Percentiles rank a stretch among this genome's conserved stretches.
Conservation (phyloP, 2,113 vertebrate genomes). For the Salminus brasiliensis region DNA sequence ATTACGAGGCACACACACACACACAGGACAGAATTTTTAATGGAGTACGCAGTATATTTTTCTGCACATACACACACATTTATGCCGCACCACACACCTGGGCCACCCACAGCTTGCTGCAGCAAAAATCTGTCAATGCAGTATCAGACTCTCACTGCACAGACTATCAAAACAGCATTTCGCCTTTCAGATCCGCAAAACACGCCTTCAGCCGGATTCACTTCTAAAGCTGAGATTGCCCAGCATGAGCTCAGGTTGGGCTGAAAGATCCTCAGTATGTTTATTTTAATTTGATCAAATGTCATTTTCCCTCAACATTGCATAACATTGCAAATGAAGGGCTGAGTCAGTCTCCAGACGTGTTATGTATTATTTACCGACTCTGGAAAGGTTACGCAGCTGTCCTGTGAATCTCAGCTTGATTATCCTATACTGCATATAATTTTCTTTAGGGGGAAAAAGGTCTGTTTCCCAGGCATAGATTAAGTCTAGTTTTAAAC, state of each 20-base stretch:
- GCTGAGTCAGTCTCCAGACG: no score
- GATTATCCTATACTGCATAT: no score
- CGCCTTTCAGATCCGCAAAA: background rate
- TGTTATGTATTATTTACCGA: no score
- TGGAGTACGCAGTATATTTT: slow-evolving; percentile 32
- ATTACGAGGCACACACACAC: slow-evolving; percentile 11
- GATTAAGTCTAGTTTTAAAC: background rate
- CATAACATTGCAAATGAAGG: no score
- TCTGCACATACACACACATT: background rate
- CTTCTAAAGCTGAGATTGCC: background rate
- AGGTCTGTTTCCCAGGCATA: background rate
- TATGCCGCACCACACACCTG: slow-evolving; percentile 28
- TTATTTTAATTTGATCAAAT: background rate
- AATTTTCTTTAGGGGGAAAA: no score
- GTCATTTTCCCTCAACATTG: no score
- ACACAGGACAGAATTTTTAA: slow-evolving; percentile 18
- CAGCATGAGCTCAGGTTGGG: background rate
- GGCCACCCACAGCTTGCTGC: slow-evolving; percentile 29
- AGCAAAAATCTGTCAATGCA: slow-evolving; percentile 36
- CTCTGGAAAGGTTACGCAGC: no score
- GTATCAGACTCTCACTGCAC: background rate
- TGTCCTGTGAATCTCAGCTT: no score
- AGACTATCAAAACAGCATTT: background rate
- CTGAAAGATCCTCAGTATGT: background rate
- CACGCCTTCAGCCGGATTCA: background rate